Conservation (phyloP, 1,140 invertebrate species). For the Drosophila orena region DNA sequence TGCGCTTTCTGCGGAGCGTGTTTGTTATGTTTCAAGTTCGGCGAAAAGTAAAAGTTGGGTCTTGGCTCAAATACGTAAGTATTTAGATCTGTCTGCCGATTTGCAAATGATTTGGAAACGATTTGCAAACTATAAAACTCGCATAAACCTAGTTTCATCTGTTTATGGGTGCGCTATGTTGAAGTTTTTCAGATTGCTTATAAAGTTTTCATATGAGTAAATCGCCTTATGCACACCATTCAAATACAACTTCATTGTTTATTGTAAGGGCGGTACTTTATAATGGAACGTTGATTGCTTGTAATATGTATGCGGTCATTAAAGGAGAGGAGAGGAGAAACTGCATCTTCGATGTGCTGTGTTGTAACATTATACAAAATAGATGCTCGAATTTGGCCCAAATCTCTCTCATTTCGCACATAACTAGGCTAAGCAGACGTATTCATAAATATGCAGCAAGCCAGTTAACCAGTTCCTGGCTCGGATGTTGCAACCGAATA, state of each 20-base stretch:
- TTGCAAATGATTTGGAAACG: constrained; percentile 38
- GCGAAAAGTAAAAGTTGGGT: constrained; percentile 69
- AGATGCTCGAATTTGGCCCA: not conserved
- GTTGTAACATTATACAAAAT: constrained; percentile 1
- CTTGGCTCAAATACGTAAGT: constrained; percentile 9
- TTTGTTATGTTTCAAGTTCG: constrained; percentile 51
- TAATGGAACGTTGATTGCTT: constrained; percentile 26
- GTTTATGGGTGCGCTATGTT: not conserved
- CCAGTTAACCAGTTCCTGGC: constrained; percentile 12
- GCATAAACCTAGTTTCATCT: not conserved
- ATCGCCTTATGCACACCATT: not conserved
- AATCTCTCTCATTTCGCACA: constrained; percentile 15
- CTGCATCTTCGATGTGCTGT: constrained; percentile 6
- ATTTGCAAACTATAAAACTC: constrained; percentile 24
- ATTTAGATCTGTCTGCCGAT: not conserved
- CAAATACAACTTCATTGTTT: not conserved
- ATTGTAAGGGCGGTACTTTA: not conserved
- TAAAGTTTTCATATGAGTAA: constrained; percentile 6
- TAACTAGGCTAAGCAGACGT: constrained; percentile 23
- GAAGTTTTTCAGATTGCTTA: not conserved
- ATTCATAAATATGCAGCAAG: constrained; percentile 31
- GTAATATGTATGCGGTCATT: not conserved
- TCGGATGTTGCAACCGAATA: constrained; percentile 13
- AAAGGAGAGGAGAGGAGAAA: constrained; percentile 9
- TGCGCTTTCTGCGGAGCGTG: constrained; percentile 51